These are phyloP conservation scores for Scomber scombrus DNA, from an alignment of 2,113 vertebrate genomes.

Conservation along the genomic window DNA sequence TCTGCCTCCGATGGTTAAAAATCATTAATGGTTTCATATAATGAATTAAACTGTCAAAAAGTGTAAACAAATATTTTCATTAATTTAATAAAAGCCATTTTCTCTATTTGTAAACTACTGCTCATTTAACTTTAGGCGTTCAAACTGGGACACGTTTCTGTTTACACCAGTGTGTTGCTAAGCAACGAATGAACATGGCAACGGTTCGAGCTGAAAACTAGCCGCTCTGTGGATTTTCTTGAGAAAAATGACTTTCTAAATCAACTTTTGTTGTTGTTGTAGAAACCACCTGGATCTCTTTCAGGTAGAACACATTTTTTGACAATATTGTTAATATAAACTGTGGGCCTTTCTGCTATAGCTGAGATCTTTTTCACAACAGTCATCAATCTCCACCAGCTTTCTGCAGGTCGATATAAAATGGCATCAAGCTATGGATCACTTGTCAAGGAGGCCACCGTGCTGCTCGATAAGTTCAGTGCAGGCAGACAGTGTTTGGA, in stretches of 20 bases:
- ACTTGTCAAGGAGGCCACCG: constrained; percentile 83
- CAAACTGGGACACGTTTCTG: constrained; percentile 14
- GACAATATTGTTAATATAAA: background rate
- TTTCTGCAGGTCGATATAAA: constrained; percentile 58
- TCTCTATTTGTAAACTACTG: background rate
- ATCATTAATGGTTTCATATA: background rate
- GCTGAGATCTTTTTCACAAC: background rate
- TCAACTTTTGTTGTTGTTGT: background rate
- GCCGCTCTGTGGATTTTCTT: background rate
- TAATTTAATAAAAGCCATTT: background rate
- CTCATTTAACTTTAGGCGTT: background rate
- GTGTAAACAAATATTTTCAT: background rate
- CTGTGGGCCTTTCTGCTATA: background rate
- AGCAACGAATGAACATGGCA: constrained; percentile 70
- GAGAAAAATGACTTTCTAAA: background rate
- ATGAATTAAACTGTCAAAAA: background rate
- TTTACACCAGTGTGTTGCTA: constrained; percentile 76
- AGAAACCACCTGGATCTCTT: background rate
- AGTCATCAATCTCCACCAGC: constrained; percentile 5
- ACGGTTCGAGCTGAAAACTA: constrained; percentile 31
- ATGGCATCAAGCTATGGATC: constrained; percentile 84
- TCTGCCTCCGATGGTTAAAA: constrained; percentile 40
- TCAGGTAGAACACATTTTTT: background rate
- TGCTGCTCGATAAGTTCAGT: constrained; percentile 85
- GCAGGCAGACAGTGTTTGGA: constrained; percentile 84